These are phyloP conservation scores for Ondatra zibethicus DNA, from an alignment of 2,113 vertebrate genomes.

Conservation along the genomic window DNA sequence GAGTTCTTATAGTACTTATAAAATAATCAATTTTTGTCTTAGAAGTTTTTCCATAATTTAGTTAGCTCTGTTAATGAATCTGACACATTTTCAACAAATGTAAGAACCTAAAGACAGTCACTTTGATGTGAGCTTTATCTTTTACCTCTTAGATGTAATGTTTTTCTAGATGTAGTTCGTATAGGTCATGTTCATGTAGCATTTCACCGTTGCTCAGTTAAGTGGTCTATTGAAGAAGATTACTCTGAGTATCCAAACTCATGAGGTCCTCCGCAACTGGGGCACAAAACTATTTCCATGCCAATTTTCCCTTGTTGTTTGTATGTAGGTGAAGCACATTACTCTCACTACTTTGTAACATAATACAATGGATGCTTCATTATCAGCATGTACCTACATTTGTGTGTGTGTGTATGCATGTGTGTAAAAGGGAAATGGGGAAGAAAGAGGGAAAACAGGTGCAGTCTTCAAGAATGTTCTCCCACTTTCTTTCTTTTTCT, in stretches of 20 bases:
- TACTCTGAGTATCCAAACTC: background rate
- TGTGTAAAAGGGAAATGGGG: background rate
- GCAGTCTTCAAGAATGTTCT: background rate
- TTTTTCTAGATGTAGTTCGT: background rate
- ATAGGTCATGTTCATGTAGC: background rate
- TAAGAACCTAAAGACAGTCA: background rate
- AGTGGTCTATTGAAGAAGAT: background rate
- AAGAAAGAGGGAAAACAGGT: background rate
- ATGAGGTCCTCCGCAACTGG: background rate
- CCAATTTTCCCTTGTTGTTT: background rate
- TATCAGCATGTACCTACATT: too few relatives aligned
- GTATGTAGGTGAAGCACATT: background rate
- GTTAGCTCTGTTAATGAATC: background rate
- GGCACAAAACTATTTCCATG: background rate
- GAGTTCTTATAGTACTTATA: background rate
- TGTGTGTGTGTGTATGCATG: background rate
- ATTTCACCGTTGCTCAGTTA: background rate
- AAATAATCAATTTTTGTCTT: background rate
- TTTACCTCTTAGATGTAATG: background rate
- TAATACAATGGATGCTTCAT: background rate
- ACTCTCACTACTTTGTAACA: background rate
- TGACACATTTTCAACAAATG: background rate
- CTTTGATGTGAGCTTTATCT: background rate
- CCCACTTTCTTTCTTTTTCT: background rate
- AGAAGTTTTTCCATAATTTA: background rate